Evolutionary conservation across 2,888 invertebrate species (phyloP).

Genomic region (Acanthopleura granulata): DNA sequence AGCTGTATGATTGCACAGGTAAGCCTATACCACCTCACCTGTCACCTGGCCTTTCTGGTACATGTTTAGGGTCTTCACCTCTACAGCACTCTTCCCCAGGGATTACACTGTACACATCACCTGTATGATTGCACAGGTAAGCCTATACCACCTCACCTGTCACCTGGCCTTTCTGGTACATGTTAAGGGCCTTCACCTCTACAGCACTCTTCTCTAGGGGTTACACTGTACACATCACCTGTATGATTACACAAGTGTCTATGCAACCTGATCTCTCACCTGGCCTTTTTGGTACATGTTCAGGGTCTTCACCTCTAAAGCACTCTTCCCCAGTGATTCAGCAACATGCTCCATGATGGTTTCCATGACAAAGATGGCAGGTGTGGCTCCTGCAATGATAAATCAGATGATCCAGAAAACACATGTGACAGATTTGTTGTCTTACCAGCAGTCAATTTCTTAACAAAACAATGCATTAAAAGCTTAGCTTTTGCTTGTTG

Average conservation of each 20-base stretch:
- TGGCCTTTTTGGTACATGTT: constrained; percentile 62
- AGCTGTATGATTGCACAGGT: too few species aligned
- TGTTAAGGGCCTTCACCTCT: too few species aligned
- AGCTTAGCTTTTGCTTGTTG: too few species aligned
- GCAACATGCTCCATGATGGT: constrained; percentile 71
- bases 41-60: constrained; percentile 45
- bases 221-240: too few species aligned
- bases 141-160: neutral
- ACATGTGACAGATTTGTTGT: neutral
- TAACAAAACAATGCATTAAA: too few species aligned
- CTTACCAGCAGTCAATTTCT: too few species aligned
- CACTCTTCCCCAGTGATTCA: constrained; percentile 63
- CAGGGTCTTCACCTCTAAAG: constrained; percentile 55
- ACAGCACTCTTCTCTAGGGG: too few species aligned
- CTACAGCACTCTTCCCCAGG: too few species aligned
- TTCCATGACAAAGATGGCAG: constrained; percentile 69
- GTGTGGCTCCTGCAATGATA: constrained; percentile 55
- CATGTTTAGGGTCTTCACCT: too few species aligned
- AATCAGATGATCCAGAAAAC: constrained; percentile 1
- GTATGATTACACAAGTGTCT: too few species aligned
- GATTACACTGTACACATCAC: too few species aligned
- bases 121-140: too few species aligned
- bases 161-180: constrained; percentile 44
- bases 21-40: neutral
- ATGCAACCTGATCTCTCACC: constrained; percentile 29